phyloP scores from a whole-genome alignment of 2,113 vertebrate genomes.

The Oophaga pumilio region DNA sequence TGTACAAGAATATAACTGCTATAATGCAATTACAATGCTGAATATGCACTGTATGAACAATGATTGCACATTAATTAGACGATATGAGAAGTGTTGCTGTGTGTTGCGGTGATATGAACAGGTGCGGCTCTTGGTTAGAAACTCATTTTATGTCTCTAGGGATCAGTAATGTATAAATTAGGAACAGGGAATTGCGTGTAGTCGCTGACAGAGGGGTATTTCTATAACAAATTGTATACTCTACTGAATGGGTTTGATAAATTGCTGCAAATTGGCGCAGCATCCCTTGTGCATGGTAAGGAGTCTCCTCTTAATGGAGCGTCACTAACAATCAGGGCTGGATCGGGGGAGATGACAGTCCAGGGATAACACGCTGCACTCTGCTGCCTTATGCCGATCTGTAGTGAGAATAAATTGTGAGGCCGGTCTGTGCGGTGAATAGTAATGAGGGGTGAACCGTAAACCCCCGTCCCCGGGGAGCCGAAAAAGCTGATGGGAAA shows the following conservation, averaged over 20 bases:
- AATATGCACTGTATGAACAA: no score
- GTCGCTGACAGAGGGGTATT: background rate
- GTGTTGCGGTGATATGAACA: background rate
- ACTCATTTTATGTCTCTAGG: constrained; percentile 1
- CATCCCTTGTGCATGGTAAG: constrained; percentile 1
- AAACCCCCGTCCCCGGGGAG: background rate
- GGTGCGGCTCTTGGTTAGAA: background rate
- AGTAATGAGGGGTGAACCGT: background rate
- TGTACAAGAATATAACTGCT: background rate
- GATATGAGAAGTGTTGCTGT: background rate
- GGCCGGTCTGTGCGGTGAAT: constrained; percentile 29
- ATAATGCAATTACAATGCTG: background rate
- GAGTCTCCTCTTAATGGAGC: background rate
- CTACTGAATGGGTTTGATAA: constrained; percentile 19
- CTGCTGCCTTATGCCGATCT: background rate
- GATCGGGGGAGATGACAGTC: background rate
- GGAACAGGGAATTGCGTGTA: background rate
- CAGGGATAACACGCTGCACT: background rate
- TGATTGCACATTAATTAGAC: background rate
- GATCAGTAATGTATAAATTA: background rate
- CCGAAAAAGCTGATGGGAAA: background rate
- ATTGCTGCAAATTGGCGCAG: background rate
- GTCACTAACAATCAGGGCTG: constrained; percentile 18
- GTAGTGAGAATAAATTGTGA: constrained; percentile 35
- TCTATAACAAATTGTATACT: constrained; percentile 10